phyloP scores from a whole-genome alignment of 2,797 vertebrate genomes.

The Smutsia temminckii region DNA sequence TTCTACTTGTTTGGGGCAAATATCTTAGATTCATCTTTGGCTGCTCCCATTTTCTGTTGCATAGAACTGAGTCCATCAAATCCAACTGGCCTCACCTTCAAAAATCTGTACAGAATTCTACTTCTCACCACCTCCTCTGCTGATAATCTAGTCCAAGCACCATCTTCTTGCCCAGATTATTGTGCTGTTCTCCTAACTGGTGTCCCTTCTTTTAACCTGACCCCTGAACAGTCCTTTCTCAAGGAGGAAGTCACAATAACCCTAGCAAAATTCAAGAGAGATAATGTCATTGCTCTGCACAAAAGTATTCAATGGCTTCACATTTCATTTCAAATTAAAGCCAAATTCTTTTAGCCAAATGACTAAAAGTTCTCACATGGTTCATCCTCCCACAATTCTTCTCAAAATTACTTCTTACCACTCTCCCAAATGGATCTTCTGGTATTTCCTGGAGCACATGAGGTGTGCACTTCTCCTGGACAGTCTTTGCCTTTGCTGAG shows the following conservation, averaged over 20 bases:
- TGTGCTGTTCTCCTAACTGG: neutral
- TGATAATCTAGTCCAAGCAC: neutral
- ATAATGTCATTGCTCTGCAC: neutral
- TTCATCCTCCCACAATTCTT: neutral
- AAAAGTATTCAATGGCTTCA: neutral
- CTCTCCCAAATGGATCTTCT: neutral
- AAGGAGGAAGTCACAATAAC: neutral
- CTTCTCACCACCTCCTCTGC: neutral
- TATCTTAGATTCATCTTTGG: neutral
- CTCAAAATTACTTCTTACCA: slow-evolving; percentile 19
- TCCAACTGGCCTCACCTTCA: neutral
- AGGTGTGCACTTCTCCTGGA: neutral
- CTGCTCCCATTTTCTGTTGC: neutral
- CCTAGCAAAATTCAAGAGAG: neutral
- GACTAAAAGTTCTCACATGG: neutral
- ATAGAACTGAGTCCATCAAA: neutral
- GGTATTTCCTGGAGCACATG: neutral
- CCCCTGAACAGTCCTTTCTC: neutral
- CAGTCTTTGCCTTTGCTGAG: neutral
- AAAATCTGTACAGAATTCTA: neutral
- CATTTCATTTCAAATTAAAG: slow-evolving; percentile 32
- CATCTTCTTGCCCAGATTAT: neutral
- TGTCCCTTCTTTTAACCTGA: neutral
- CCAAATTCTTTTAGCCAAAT: neutral
- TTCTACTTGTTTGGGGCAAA: neutral